Base-by-base conservation (phyloP, 2,888 invertebrate species). In the Pantelozetes paolii region DNA sequence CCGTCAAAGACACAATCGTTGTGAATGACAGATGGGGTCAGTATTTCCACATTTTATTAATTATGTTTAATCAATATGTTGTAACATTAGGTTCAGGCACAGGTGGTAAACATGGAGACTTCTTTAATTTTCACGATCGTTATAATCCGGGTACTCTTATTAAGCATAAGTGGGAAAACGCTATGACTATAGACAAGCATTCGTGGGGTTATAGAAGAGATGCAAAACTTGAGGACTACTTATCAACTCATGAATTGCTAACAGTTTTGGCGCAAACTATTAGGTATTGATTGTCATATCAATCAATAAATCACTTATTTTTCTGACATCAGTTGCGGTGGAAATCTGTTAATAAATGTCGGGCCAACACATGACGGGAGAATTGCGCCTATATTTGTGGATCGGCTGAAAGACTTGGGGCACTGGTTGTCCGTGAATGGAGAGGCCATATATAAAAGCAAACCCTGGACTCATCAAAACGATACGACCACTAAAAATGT, bases 21-120 rank as follows among this genome's bases (percentile, higher is more conserved):
- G 90, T 90, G 0, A 98, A 98, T 82, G 97, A 98, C 82, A 86
- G 97, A 78, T 97, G 96, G 96, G 96, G 97, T 0, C 32, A 64
- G 15, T 18, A 57, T 15, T n/a, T n/a, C n/a, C n/a, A n/a, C n/a
- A n/a, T n/a, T n/a, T n/a, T n/a, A n/a, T n/a, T n/a, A n/a, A n/a
- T n/a, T n/a, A n/a, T n/a, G n/a, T n/a, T n/a, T n/a, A n/a, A n/a
- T n/a, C n/a, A n/a, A n/a, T n/a, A n/a, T n/a, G n/a, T n/a, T n/a
- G n/a, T n/a, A n/a, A n/a, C n/a, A n/a, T n/a, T n/a, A 64, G 62
- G 62, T n/a, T 85, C 83, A 8, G 89, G 86, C 9, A 88, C 87
- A 2, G 83, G 87, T 2, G 95, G 96, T 77, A 85, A 88, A 77
- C 96, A 97, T 83, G 96, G 96, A 1, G 95, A 90, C 79, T 93